A percentile compares a stretch with the other conserved stretches of the same genome.
Conservation (phyloP, 1,140 invertebrate species). For the Scaptodrosophila lebanonensis region DNA sequence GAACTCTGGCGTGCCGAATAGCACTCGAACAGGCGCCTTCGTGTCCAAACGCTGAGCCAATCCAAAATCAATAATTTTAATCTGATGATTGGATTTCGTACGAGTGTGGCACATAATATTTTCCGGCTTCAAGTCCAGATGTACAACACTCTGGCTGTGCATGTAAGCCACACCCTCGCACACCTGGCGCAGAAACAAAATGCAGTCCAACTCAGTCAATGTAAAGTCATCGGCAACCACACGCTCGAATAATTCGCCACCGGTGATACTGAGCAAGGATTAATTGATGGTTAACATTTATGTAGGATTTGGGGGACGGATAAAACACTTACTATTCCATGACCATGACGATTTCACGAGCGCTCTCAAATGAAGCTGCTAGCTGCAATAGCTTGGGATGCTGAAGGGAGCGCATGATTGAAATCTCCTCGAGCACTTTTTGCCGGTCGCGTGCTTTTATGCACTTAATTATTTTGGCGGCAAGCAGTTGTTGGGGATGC, state of each 20-base stretch:
- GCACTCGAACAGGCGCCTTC: conserved; percentile 84
- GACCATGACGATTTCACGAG: conserved; percentile 92
- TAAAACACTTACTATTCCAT: conserved; percentile 98
- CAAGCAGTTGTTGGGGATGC: conserved; percentile 83
- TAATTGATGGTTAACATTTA: conserved; percentile 2
- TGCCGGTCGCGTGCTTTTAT: conserved; percentile 89
- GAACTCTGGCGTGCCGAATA: conserved; percentile 96
- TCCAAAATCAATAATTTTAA: conserved; percentile 96
- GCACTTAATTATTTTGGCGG: conserved; percentile 94
- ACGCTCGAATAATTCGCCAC: conserved; percentile 94
- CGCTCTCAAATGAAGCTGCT: conserved; percentile 90
- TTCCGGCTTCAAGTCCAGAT: conserved; percentile 95
- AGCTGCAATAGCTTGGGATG: conserved; percentile 95
- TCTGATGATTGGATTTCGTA: conserved; percentile 82
- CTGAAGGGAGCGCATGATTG: conserved; percentile 92
- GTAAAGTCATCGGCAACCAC: conserved; percentile 95
- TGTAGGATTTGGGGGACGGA: fast-evolving
- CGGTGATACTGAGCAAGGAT: conserved; percentile 85
- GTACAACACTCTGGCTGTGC: conserved; percentile 90
- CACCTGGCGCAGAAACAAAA: conserved; percentile 94
- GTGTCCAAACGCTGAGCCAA: conserved; percentile 88
- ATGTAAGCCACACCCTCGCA: conserved; percentile 94
- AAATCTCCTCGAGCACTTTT: conserved; percentile 92
- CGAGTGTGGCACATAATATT: conserved; percentile 93
- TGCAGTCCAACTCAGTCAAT: conserved; percentile 92